Evolutionary conservation across 2,888 invertebrate species (phyloP), one percentile per base, ranked within the genome.

Genomic region (Tineola bisselliella): DNA sequence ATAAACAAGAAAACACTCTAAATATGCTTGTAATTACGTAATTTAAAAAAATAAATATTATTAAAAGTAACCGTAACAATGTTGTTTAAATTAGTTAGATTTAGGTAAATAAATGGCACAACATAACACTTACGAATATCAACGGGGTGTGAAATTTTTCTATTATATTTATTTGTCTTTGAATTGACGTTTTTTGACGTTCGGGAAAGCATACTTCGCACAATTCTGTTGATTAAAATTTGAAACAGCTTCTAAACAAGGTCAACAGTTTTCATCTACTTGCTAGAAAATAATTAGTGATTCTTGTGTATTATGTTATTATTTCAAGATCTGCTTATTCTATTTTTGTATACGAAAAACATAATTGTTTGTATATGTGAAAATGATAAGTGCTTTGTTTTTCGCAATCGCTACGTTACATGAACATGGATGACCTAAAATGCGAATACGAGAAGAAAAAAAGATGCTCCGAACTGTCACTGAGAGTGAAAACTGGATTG

Each of bases 391-490:
- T 82, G 81, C 82, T 78, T 84, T 84, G 84, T 86, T 86, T 86
- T 87, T 87, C 86, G 87, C 84, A 86, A 86, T 84, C 87, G 86
- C 84, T 87, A 84, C 87, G 84, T 87, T 87, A 87, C 87, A 86
- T 86, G 87, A 87, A 87, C 87, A 87, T 87, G 87, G 87, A 84
- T 88, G 87, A 88, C 87, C 87, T 88, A 87, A 87, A 88, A 88
- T 87, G 84, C 81, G 86, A 84, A 84, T 84, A 84, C 81, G 81
- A 81, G 75, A 84, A 87, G 84, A 84, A 80, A 84, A 79, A 84
- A 84, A 81, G 81, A 84, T 84, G 83, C 82, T 81, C 78, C 76
- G 75, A 74, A 80, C 79, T 72, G 73, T 79, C 79, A 75, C 77
- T 76, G 80, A 77, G 78, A 81, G 75, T 79, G 78, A 74, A 75